Evolutionary conservation across 2,797 vertebrate species (phyloP), one percentile per base, ranked within the genome.

Genomic region (Hypotaenidia okinawae): DNA sequence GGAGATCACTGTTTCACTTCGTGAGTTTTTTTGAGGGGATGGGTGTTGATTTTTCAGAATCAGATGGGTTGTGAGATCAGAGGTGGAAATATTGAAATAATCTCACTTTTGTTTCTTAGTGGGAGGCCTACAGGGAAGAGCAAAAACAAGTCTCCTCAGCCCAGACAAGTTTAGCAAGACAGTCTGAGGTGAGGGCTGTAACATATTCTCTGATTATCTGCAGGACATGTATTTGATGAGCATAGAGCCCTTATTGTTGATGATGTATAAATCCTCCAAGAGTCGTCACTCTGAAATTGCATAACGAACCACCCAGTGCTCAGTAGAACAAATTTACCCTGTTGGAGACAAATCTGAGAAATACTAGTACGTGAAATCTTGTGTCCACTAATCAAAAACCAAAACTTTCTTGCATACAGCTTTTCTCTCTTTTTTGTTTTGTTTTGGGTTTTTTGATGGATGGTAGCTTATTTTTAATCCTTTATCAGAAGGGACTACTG

Each of bases 101-200:
- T 18, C 9, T 89, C 2, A 30, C 55, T 91, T 95, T 96, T 87
- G 5, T 91, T 88, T 90, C 90, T 76, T 66, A 87, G 84, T 94
- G 86, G 64, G 86, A 96, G 63, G 83, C 51, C 86, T 58, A 84
- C 24, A 63, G 57, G 68, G 83, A 94, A 89, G 43, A 86, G 32
- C 37, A 79, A 94, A 89, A 93, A 5, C 70, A 90, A 90, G 68
- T 80, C 80, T 87, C 47, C 58, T 92, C 69, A 94, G 84, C 55
- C 64, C 78, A 70, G 94, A 93, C 88, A 90, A 90, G 90, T 96
- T 95, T 78, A 94, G 70, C 75, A 76, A 84, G 86, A 70, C 17
- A 92, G 25, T 43, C 62, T 89, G 88, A 89, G 55, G 54, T 77
- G 52, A 91, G 39, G 58, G 61, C n/a, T 87, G 78, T 89, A 87